Base-by-base conservation (phyloP, 2,888 invertebrate species). In the Agrochola lota region DNA sequence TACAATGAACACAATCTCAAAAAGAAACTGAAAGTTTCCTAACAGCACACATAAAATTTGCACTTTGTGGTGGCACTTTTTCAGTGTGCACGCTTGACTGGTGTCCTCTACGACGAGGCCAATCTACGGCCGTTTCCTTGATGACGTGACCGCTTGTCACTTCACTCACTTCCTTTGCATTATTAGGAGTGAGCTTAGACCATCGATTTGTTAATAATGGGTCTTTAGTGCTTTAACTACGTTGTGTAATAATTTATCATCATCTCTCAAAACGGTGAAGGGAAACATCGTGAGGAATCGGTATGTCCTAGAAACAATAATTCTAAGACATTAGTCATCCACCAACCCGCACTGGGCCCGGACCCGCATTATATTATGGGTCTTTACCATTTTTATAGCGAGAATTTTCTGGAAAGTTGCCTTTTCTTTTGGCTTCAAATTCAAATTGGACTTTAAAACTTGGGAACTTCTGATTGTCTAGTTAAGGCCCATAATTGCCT, bases 21-120 rank as follows among this genome's bases (percentile, higher is more conserved):
- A 62, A 71, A 60, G 86, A 83, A 74, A 83, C 78, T 30, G 84
- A 84, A 86, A 79, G 74, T 84, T 43, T 59, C 60, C 74, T 64
- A 74, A 63, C 49, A 68, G 66, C 63, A 68, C 66, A 63, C 63
- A 69, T 79, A 77, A 80, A 80, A 78, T 78, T 75, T 43, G 62
- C 71, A 77, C 77, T 68, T 82, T 77, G 78, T 78, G 73, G 79
- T 79, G 71, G 71, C 74, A 85, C 83, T 91, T 93, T 92, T 92
- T 91, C 89, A 87, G 85, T 77, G 81, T 85, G 74, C 91, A 94
- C 94, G 94, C 89, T 93, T 90, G 91, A 92, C 86, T 91, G 85
- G 89, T 88, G 93, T 92, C 94, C 94, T 93, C 90, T 83, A 82
- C 71, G 86, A 73, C 91, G 90, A 92, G 92, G 93, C 88, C 92